Evolutionary conservation across 2,888 invertebrate genomes (phyloP), one percentile per base, ranked within the genome.

Genomic region (Leptothorax acervorum): DNA sequence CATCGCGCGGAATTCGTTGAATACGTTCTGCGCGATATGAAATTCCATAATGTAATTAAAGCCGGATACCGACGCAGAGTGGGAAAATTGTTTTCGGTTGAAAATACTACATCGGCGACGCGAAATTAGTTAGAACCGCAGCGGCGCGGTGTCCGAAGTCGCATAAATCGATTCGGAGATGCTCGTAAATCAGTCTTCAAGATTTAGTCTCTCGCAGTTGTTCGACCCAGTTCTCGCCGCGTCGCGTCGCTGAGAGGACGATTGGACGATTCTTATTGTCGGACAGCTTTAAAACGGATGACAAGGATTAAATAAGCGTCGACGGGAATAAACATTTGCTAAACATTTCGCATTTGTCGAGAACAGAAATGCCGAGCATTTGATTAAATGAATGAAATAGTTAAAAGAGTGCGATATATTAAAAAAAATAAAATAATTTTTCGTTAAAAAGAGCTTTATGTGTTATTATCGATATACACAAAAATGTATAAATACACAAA

Each of bases 201-300:
- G 71, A 81, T 81, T 81, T 51, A 57, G 79, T 81, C 39, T 15
- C 60, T 39, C 48, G 45, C 79, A 48, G 39, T 82, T 82, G 70
- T 90, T 83, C 82, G 90, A 90, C 90, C 90, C 63, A 89, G 88
- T 90, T 90, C 51, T 28, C 60, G 71, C 65, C 66, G 75, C 55
- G 71, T 62, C 63, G 78, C 55, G 71, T 62, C 63, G 78, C 55
- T 82, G 86, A 88, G 86, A 86, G 83, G 74, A 85, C 89, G 82
- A 86, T 88, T 90, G 79, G 79, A 63, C 48, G 28, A 71, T 48
- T 73, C 55, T 51, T 81, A 71, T 39, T 57, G 28, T 76, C 15
- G 4, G 23, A 9, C 18, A 39, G 28, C 18, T 62, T 71, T 60
- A 79, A 79, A 79, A 71, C 39, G 35, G 9, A 39, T 60, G 73